A percentile compares a stretch with the other conserved stretches of the same genome.
phyloP scores from a whole-genome alignment of 2,797 vertebrate genomes.

The Sebastes nivosus region DNA sequence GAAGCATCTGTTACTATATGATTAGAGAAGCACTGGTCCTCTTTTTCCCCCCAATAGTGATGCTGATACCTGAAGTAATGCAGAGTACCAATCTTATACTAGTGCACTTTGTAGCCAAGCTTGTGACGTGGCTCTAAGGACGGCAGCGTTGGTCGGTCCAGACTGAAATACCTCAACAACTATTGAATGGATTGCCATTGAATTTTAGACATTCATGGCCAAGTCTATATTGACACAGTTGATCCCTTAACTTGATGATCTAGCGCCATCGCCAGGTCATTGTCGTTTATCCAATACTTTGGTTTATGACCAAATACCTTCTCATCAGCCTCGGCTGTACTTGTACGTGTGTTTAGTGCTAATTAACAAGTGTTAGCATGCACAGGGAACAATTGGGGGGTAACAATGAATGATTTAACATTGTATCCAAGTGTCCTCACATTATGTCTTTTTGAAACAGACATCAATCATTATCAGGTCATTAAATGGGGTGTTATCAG shows the following conservation, averaged over 20 bases:
- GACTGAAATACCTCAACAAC: background rate
- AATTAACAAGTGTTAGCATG: background rate
- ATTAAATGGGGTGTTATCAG: no score
- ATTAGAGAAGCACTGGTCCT: background rate
- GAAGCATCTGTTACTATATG: slow-evolving; percentile 20
- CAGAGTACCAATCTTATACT: background rate
- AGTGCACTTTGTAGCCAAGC: rapidly evolving
- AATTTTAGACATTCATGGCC: background rate
- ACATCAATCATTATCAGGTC: background rate
- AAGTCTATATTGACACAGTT: background rate
- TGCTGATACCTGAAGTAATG: background rate
- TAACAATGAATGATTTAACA: background rate
- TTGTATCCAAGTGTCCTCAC: background rate
- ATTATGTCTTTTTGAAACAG: background rate
- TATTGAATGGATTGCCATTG: background rate
- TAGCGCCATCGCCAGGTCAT: background rate
- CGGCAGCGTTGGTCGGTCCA: background rate
- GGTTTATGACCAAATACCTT: background rate
- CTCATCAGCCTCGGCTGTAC: background rate
- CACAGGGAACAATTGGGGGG: background rate
- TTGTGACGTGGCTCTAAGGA: background rate
- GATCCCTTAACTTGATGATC: background rate
- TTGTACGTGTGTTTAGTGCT: background rate
- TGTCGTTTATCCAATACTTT: background rate
- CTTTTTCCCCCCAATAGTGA: background rate